A percentile compares a stretch with the other conserved stretches of the same genome.
phyloP scores from a whole-genome alignment of 2,888 invertebrate genomes.

The Eupeodes latifasciatus region DNA sequence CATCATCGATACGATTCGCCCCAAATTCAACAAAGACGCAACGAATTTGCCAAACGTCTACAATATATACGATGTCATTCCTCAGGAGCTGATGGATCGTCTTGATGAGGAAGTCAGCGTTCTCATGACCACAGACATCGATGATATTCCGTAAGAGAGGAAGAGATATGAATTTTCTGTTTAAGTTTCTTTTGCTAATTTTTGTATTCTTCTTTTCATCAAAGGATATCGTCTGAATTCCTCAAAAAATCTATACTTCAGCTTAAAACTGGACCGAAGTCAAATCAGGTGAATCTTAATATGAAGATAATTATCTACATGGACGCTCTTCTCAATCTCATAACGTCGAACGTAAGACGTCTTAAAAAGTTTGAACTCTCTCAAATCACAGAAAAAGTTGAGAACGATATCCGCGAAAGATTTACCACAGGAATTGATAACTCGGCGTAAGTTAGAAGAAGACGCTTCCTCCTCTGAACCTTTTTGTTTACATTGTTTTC shows the following conservation, averaged over 20 bases:
- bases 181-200: no score
- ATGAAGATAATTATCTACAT: conserved; percentile 77
- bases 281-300: conserved; percentile 76
- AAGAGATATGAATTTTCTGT: not conserved
- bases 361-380: conserved; percentile 80
- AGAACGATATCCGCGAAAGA: conserved; percentile 81
- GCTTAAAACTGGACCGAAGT: conserved; percentile 36
- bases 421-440: conserved; percentile 79
- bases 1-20: conserved; percentile 79
- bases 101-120: conserved; percentile 82
- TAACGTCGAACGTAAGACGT: conserved; percentile 77
- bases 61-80: conserved; percentile 80
- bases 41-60: conserved; percentile 79
- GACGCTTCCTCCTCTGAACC: not conserved
- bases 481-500: not conserved
- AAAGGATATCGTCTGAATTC: conserved; percentile 81
- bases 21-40: conserved; percentile 80
- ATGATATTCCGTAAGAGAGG: conserved; percentile 81
- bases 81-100: conserved; percentile 79
- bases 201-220: not conserved
- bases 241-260: conserved; percentile 54
- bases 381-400: conserved; percentile 82
- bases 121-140: conserved; percentile 77
- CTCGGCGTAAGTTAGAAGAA: conserved; percentile 42
- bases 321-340: not conserved